These are phyloP conservation scores for Cancer borealis DNA, from an alignment of 2,888 invertebrate species.

Conservation along the genomic window DNA sequence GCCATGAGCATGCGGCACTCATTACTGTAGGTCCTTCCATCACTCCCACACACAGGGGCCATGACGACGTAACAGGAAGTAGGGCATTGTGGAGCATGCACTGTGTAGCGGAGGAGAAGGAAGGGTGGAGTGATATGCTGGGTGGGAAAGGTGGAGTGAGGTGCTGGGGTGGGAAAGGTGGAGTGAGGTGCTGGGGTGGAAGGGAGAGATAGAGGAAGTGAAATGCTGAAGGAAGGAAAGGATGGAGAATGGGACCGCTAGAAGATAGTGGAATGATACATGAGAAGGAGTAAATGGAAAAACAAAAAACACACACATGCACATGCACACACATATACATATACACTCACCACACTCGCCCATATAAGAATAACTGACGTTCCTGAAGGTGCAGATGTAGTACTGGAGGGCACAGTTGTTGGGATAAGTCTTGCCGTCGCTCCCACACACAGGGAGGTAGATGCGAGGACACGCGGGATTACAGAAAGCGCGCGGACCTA, in stretches of 20 bases:
- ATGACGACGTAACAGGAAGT: no score
- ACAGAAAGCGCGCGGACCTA: background rate
- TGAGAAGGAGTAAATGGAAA: background rate
- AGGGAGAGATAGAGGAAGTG: no score
- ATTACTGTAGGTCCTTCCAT: conserved; percentile 14
- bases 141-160: no score
- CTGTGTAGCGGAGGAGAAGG: no score
- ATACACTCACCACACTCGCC: background rate
- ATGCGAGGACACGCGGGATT: background rate
- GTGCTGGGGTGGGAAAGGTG: no score
- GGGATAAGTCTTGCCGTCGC: background rate
- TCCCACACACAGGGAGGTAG: background rate
- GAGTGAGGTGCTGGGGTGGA: no score
- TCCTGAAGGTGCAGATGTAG: background rate
- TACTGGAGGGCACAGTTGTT: background rate
- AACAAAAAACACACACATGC: background rate
- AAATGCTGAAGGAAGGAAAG: no score
- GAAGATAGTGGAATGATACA: background rate
- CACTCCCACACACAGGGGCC: background rate
- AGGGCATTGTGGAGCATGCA: no score
- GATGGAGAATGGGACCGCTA: background rate
- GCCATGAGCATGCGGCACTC: background rate
- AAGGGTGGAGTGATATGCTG: no score
- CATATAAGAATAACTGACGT: background rate
- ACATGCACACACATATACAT: background rate